A percentile compares a stretch with the other conserved stretches of the same genome.
Conservation (phyloP, 2,888 invertebrate genomes). For the Aspidiotus destructor region DNA sequence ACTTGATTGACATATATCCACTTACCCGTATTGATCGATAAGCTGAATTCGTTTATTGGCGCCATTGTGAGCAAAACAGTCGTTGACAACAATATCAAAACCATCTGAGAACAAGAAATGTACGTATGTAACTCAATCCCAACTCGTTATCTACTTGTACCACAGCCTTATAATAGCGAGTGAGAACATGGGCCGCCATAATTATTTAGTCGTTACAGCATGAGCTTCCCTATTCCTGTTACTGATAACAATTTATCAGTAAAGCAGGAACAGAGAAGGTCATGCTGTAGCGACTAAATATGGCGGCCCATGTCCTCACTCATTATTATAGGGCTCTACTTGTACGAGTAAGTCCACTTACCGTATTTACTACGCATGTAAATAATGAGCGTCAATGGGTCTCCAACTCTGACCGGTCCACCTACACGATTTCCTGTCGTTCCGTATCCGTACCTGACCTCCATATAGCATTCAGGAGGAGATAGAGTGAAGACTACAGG, state of each 20-base stretch:
- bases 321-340: not conserved
- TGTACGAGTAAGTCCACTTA: conserved; percentile 43
- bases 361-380: conserved; percentile 93
- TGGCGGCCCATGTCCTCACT: too few relatives aligned
- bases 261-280: too few relatives aligned
- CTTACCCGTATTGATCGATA: conserved; percentile 81
- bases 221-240: too few relatives aligned
- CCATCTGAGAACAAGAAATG: conserved; percentile 57
- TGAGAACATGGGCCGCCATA: too few relatives aligned
- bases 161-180: too few relatives aligned
- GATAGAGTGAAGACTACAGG: conserved; percentile 86
- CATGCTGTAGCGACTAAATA: too few relatives aligned
- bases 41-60: conserved; percentile 83
- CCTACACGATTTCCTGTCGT: conserved; percentile 74
- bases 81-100: conserved; percentile 88
- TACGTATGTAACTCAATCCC: not conserved
- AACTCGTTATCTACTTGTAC: too few relatives aligned
- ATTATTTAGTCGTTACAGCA: too few relatives aligned
- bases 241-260: too few relatives aligned
- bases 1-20: too few relatives aligned
- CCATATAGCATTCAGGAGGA: conserved; percentile 93
- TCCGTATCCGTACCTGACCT: conserved; percentile 83
- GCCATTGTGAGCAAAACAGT: conserved; percentile 88
- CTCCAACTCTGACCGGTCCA: conserved; percentile 84
- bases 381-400: conserved; percentile 81